phyloP scores from a whole-genome alignment of 2,888 invertebrate genomes.

The Dicyrtomina minuta region DNA sequence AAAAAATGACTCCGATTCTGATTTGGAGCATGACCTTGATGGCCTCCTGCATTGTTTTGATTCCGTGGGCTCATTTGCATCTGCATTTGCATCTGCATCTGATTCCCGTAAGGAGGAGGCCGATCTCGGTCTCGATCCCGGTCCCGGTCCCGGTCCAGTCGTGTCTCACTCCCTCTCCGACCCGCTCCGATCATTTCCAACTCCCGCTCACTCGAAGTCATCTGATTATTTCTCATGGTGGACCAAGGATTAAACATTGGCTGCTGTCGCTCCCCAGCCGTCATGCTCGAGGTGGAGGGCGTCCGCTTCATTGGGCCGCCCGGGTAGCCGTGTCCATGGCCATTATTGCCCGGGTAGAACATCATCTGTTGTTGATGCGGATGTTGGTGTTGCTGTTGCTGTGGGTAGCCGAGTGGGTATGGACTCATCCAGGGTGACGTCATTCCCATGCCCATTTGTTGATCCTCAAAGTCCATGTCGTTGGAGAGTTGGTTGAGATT shows the following conservation, averaged over 20 bases:
- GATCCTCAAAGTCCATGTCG: not conserved
- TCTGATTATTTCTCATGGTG: not conserved
- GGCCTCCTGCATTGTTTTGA: not conserved
- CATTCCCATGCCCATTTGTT: not conserved
- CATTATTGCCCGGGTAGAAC: constrained; percentile 3
- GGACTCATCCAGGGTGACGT: constrained; percentile 38
- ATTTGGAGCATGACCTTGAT: too few species aligned
- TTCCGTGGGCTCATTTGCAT: not conserved
- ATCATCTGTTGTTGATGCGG: constrained; percentile 8
- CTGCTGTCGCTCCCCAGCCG: constrained; percentile 34
- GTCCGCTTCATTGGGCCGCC: constrained; percentile 46
- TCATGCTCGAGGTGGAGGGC: constrained; percentile 48
- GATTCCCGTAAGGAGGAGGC: constrained; percentile 39
- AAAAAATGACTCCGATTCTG: too few species aligned
- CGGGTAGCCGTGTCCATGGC: not conserved
- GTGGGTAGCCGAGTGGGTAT: constrained; percentile 27
- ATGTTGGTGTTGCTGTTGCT: constrained; percentile 24
- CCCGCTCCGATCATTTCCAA: constrained; percentile 30
- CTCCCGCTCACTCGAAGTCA: constrained; percentile 34
- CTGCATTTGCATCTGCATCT: constrained; percentile 3
- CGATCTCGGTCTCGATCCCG: too few species aligned
- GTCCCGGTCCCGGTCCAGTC: constrained; percentile 13
- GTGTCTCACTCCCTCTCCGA: constrained; percentile 45
- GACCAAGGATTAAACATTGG: constrained; percentile 40
- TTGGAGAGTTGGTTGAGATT: constrained; percentile 41